Conservation (phyloP, 2,888 invertebrate species). For the Phorcus lineatus region DNA sequence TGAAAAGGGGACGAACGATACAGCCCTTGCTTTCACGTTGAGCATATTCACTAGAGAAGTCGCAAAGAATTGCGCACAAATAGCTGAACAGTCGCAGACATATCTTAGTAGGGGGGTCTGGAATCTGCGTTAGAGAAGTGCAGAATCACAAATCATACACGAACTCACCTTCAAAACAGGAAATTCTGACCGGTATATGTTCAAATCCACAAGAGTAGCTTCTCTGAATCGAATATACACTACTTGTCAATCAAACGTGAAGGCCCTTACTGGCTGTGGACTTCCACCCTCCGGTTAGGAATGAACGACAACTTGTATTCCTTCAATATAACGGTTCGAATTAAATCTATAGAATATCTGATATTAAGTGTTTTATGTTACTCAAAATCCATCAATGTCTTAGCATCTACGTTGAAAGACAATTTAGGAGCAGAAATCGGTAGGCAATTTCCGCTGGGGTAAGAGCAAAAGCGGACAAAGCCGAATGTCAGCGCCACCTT, state of each 20-base stretch:
- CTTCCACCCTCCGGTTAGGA: background rate
- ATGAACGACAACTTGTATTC: too few species aligned
- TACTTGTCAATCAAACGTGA: constrained; percentile 13
- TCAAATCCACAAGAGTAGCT: background rate
- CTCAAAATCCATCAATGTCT: too few species aligned
- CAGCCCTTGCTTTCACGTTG: too few species aligned
- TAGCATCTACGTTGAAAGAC: too few species aligned
- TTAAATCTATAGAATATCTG: too few species aligned
- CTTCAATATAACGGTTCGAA: too few species aligned
- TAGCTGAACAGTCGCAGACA: background rate
- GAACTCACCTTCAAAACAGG: background rate
- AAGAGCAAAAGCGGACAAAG: background rate
- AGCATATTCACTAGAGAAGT: too few species aligned
- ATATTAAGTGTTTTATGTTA: too few species aligned
- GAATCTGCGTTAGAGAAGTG: background rate
- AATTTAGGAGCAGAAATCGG: too few species aligned
- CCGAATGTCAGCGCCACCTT: background rate
- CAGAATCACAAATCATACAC: background rate
- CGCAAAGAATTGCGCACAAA: background rate
- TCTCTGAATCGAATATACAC: constrained; percentile 8
- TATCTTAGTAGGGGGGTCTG: background rate
- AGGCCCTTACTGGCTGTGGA: background rate
- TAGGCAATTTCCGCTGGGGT: too few species aligned
- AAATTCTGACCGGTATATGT: background rate
- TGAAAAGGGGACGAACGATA: too few species aligned